Conservation (phyloP, 1,140 invertebrate species). For the Lordiphosa stackelbergi region DNA sequence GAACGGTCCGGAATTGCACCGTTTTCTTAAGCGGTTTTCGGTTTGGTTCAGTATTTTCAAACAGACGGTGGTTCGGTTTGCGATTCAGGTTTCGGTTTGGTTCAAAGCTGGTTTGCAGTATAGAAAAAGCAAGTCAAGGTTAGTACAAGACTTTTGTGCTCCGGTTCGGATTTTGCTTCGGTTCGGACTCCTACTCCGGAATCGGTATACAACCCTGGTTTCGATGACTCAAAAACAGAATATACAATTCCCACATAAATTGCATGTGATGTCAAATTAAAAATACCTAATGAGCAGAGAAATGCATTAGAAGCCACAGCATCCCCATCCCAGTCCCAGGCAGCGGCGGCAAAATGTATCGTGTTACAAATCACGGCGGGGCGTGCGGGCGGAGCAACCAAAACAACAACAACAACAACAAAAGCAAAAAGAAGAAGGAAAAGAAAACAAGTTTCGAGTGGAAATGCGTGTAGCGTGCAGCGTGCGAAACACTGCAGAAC, state of each 20-base stretch:
- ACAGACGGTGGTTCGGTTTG: too few relatives aligned
- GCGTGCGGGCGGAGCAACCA: slow-evolving; percentile 31
- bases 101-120: too few relatives aligned
- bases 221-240: slow-evolving; percentile 61
- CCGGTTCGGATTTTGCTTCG: too few relatives aligned
- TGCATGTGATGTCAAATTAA: slow-evolving; percentile 73
- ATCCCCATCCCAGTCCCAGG: slow-evolving; percentile 12
- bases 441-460: slow-evolving; percentile 69
- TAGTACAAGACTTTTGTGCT: too few relatives aligned
- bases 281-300: slow-evolving; percentile 76
- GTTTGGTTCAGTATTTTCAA: too few relatives aligned
- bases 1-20: too few relatives aligned
- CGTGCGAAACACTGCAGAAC: slow-evolving; percentile 71
- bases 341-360: slow-evolving; percentile 68
- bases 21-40: too few relatives aligned
- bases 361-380: slow-evolving; percentile 71
- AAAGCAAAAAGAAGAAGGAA: slow-evolving; percentile 10
- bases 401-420: not conserved
- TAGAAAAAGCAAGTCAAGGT: too few relatives aligned
- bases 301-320: slow-evolving; percentile 64
- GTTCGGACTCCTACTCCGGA: too few relatives aligned
- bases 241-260: slow-evolving; percentile 75
- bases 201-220: slow-evolving; percentile 5
- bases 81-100: too few relatives aligned
- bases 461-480: slow-evolving; percentile 75